Conservation (phyloP, 2,113 vertebrate species). For the Cyprinodon variegatus region DNA sequence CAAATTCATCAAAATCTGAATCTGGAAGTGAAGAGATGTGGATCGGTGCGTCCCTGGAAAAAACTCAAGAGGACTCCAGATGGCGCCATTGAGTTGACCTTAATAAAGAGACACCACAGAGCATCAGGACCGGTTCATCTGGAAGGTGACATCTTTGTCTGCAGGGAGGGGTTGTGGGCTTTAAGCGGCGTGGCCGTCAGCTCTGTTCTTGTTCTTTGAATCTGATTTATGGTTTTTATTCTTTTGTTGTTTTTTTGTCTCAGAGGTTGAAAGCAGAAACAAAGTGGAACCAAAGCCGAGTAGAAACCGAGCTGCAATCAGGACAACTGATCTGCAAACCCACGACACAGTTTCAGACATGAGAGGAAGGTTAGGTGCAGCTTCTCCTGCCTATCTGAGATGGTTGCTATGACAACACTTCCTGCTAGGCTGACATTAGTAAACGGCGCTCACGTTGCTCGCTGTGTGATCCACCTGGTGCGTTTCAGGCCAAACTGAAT, state of each 20-base stretch:
- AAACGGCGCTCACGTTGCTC: not conserved
- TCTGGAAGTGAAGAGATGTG: too few species aligned
- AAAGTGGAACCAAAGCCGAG: not conserved
- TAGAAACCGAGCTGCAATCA: not conserved
- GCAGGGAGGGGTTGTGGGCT: not conserved
- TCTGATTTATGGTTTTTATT: too few species aligned
- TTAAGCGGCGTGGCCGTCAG: not conserved
- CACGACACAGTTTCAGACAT: conserved; percentile 8
- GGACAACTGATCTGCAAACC: not conserved
- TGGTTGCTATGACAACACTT: conserved; percentile 56
- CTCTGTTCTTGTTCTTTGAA: not conserved
- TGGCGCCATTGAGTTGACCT: conserved; percentile 12
- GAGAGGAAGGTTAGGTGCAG: conserved; percentile 2
- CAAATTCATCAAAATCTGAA: too few species aligned
- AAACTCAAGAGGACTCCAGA: not conserved
- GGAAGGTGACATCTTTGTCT: not conserved
- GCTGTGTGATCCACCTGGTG: not conserved
- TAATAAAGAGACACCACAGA: not conserved
- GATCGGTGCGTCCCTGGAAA: too few species aligned
- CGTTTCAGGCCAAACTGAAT: conserved; percentile 17
- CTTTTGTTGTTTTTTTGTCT: not conserved
- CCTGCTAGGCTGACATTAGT: conserved; percentile 55
- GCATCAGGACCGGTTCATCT: not conserved
- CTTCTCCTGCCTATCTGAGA: conserved; percentile 36
- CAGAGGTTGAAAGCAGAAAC: not conserved